Evolutionary conservation across 1,140 invertebrate genomes (phyloP), one percentile per base, ranked within the genome.

Genomic region (Drosophila virilis): DNA sequence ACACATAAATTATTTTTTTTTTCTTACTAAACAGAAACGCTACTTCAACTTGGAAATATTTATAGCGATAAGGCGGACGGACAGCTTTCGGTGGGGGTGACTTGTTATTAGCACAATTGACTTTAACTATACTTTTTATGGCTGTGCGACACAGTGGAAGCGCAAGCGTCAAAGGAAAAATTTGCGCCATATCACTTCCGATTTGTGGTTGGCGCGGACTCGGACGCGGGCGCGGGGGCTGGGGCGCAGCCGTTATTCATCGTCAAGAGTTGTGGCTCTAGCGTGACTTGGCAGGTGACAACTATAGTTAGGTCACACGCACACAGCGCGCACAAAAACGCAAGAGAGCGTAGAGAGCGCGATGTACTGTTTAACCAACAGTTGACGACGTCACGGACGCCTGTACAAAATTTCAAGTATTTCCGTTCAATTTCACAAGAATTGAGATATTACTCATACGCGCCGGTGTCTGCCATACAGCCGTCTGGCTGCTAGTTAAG

Each of bases 351-450:
- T n/a, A 7, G n/a, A 33, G 15, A 2, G 45, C n/a, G 38, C 1
- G 64, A n/a, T 38, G 38, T 12, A 46, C 3, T 37, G 38, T 42
- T 32, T 38, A 22, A 9, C 37, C 38, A 48, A 22, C 6, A 35
- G 32, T 13, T 45, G 35, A 9, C 66, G 32, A 70, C 72, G 72
- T 70, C 72, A 70, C 52, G 37, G 32, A 45, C 35, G 35, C 5
- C 37, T 43, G 32, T 35, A 46, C 46, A 50, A 78, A 84, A 90
- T 90, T 89, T 89, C 61, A 86, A 81, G 80, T 89, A 91, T 91
- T 91, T 91, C 88, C 88, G 88, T 88, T 91, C 73, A 78, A 91
- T 91, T 91, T 91, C 88, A 71, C 80, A 83, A 91, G 88, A 91
- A 77, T 59, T 70, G 38, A 59, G 40, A 81, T 78, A 91, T 91